Evolutionary conservation across 1,140 invertebrate species (phyloP).

Genomic region (Penaeus indicus): DNA sequence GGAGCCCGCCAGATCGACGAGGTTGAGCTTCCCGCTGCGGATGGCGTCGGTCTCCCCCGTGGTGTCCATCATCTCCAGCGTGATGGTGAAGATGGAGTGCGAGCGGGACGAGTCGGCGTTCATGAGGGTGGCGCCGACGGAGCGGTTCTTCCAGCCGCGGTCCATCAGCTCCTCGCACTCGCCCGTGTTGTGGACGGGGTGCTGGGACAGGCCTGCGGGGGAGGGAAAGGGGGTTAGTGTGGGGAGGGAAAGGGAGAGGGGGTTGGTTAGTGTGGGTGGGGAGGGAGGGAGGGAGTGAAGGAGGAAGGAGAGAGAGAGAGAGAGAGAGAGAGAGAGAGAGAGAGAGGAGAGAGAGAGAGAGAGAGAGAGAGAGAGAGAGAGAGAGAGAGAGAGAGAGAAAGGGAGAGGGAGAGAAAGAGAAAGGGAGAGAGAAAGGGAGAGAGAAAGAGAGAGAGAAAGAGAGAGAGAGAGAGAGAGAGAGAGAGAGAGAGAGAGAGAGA

Average conservation of each 20-base stretch:
- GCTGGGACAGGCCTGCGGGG: conserved; percentile 75
- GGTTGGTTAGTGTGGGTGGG: not conserved
- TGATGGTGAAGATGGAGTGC: conserved; percentile 93
- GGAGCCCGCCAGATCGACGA: conserved; percentile 92
- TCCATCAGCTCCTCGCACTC: conserved; percentile 84
- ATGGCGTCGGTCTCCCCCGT: conserved; percentile 76
- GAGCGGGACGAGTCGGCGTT: conserved; percentile 87
- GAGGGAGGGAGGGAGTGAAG: no score
- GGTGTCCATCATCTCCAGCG: conserved; percentile 82
- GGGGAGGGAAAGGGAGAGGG: not conserved
- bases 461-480: no score
- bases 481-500: not conserved
- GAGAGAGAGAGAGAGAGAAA: no score
- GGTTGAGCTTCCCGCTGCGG: conserved; percentile 85
- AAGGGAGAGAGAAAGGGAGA: no score
- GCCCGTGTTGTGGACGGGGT: conserved; percentile 81
- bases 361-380: no score
- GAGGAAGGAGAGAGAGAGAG: no score
- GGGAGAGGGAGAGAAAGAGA: no score
- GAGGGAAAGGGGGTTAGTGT: no score
- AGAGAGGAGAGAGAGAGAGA: no score
- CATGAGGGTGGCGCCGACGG: conserved; percentile 86
- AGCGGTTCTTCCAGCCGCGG: conserved; percentile 81
- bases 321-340: no score
- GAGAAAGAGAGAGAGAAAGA: no score